Percentiles rank a stretch among this genome's conserved stretches.
These are phyloP conservation scores for Ganaspis brasiliensis DNA, from an alignment of 2,888 invertebrate species.

Conservation along the genomic window DNA sequence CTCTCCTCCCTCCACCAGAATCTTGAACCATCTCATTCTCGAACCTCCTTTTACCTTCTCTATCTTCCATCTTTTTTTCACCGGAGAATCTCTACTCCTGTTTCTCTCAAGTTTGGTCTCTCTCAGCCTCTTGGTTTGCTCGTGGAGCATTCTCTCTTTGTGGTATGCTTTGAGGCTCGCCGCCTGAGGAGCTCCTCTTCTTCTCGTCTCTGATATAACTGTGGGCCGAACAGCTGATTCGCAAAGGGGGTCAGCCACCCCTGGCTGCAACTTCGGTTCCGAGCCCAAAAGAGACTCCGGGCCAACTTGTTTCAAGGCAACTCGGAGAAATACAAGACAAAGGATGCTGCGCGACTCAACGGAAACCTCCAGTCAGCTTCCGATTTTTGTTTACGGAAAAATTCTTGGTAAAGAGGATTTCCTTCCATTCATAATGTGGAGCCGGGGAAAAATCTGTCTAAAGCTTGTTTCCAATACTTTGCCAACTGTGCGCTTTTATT, in stretches of 20 bases:
- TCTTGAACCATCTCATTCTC: constrained; percentile 48
- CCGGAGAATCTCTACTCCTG: constrained; percentile 15
- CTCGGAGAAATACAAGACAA: constrained; percentile 37
- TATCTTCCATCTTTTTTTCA: constrained; percentile 47
- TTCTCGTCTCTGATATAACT: constrained; percentile 52
- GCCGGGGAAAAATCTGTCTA: background rate
- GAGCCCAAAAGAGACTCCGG: constrained; percentile 33
- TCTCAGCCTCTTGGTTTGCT: constrained; percentile 45
- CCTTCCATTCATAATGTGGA: constrained; percentile 12
- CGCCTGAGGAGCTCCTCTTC: constrained; percentile 59
- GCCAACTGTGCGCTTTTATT: background rate
- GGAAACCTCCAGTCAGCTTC: constrained; percentile 10
- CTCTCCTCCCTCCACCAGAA: constrained; percentile 39
- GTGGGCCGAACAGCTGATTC: constrained; percentile 70
- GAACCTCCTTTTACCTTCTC: constrained; percentile 45
- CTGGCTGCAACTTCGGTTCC: constrained; percentile 41
- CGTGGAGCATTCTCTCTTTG: constrained; percentile 63
- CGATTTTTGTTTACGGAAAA: constrained; percentile 30
- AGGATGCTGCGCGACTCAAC: constrained; percentile 3
- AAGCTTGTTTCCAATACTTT: background rate
- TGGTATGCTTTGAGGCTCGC: constrained; percentile 73
- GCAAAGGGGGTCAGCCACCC: constrained; percentile 71
- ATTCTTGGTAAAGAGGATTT: constrained; percentile 10
- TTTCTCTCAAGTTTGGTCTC: constrained; percentile 32
- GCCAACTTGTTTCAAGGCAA: constrained; percentile 44